Base-by-base conservation (phyloP, 2,797 vertebrate genomes). In the Pagetopsis macropterus region DNA sequence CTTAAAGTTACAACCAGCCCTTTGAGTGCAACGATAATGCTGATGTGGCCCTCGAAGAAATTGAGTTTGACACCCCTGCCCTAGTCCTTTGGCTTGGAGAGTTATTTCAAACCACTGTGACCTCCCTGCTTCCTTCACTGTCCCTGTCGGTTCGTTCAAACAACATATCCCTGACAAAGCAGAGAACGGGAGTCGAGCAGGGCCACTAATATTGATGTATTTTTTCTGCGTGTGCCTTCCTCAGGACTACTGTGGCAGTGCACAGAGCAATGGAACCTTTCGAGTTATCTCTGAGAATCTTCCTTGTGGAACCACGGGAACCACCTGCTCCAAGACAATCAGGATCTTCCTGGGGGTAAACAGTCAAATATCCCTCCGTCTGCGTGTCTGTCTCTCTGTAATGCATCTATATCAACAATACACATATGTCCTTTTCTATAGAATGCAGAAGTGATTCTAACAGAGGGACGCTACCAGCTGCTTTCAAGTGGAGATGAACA, bases 361-460 rank as follows among this genome's bases (percentile, higher is more conserved):
- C 43, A 67, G 5, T 68, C 69, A 43, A n/a, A 37, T 6, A 37
- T 6, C 33, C 33, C 2, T 37, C 33, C 8, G 8, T 8, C 33
- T 37, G 33, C 8, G 5, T 8, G 33, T 37, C 33, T 37, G 33
- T 37, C 33, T 37, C 5, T 37, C 33, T 37, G 33, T 37, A 6
- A 6, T 37, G 33, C 37, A 37, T 8, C 33, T 0, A 37, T 8
- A 37, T 8, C 33, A 37, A 37, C 33, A 37, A 37, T 8, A 8
- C 33, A 37, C 8, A 37, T 43, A 1, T 62, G 8, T 31, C 57
- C 2, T 33, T 58, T 52, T 56, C 77, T 79, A 59, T 83, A 98
- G 97, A 91, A 70, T 75, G 92, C 93, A 9, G 96, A 97, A 65
- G 83, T 98, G 76, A 91, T 95, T 82, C 92, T 98, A 48, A 85